A percentile compares a stretch with the other conserved stretches of the same genome.
phyloP scores from a whole-genome alignment of 2,797 vertebrate species.

The Sarcophilus harrisii region DNA sequence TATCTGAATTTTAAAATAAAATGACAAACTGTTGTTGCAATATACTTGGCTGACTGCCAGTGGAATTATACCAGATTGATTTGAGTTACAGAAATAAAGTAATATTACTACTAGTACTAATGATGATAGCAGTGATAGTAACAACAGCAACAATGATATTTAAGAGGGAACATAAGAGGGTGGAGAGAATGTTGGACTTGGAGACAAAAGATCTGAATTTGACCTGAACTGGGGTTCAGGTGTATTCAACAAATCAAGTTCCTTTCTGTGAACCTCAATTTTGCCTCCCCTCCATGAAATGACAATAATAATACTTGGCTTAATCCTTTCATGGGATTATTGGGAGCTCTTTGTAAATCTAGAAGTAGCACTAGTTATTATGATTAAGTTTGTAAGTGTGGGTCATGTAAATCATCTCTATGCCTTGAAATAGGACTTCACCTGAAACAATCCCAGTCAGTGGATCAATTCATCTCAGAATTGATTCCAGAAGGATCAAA shows the following conservation, averaged over 20 bases:
- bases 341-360: background rate
- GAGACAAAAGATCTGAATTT: background rate
- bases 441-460: background rate
- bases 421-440: background rate
- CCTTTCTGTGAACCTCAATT: background rate
- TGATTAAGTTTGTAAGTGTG: background rate
- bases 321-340: background rate
- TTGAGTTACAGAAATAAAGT: background rate
- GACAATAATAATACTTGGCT: background rate
- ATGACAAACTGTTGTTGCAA: background rate
- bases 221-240: background rate
- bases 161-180: background rate
- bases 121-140: too few species aligned
- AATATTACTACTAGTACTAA: background rate
- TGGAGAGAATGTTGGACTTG: background rate
- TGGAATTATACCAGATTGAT: background rate
- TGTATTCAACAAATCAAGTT: background rate
- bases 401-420: background rate
- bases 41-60: background rate
- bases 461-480: background rate
- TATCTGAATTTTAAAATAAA: background rate
- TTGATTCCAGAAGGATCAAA: background rate
- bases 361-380: background rate
- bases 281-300: conserved; percentile 25
- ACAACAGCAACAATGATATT: too few species aligned